Evolutionary conservation across 2,888 invertebrate genomes (phyloP), one percentile per base, ranked within the genome.

Genomic region (Oscheius sp.): DNA sequence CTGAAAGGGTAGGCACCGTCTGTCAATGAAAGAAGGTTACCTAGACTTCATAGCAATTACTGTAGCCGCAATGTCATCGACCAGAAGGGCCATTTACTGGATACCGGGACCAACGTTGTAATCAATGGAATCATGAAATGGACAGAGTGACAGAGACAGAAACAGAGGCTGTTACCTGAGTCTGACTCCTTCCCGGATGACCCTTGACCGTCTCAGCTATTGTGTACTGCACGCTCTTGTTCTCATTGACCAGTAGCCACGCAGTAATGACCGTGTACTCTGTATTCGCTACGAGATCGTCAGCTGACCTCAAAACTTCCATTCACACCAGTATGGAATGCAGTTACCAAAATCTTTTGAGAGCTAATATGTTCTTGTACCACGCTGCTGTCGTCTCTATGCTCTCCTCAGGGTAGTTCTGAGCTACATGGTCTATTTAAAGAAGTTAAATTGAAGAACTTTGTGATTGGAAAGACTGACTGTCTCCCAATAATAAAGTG

Each of bases 191-290:
- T 9, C 76, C 74, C 10, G 73, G 63, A 7, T 70, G 71, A 3
- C 96, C 97, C 85, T 93, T 85, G 96, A 2, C 99, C 93, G 0
- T 94, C 96, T 90, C 87, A 9, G 81, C 85, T 21, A 87, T 33
- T 1, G 85, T 85, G 37, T 86, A 76, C 72, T 87, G 86, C 13
- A 85, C 81, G 11, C 76, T 77, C 60, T 81, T 79, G 21, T 99
- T 98, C 89, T 99, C 96, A 90, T 98, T 99, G 1, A 95, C 94
- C 93, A 99, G 94, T 0, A 99, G 98, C 84, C 96, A 94, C 1
- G 98, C 98, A n/a, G 96, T 93, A 21, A 99, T 92, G 0, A 97
- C 94, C 0, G 97, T 98, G 90, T 94, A 98, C 88, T 98, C 94
- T 0, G 98, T 98, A 90, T 95, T 95, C 13, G 99, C 92, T 90